phyloP scores from a whole-genome alignment of 2,797 vertebrate genomes.

The Acipenser oxyrinchus region DNA sequence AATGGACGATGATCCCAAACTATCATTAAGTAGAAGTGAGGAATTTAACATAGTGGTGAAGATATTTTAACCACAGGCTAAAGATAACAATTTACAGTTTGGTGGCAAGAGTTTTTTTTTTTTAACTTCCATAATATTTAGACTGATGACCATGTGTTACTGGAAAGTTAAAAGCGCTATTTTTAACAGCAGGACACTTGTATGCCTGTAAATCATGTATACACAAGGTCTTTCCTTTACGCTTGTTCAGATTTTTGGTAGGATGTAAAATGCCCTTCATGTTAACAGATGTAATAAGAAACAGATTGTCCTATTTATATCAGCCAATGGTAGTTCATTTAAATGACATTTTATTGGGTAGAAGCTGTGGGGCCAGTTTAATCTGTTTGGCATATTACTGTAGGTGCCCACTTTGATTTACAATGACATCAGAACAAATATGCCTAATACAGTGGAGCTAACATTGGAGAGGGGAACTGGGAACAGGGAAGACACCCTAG shows the following conservation, averaged over 20 bases:
- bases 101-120: slow-evolving; percentile 47
- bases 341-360: no score
- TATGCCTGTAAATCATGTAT: slow-evolving; percentile 35
- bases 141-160: slow-evolving; percentile 35
- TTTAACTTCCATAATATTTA: slow-evolving; percentile 43
- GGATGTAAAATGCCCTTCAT: slow-evolving; percentile 35
- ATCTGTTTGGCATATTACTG: no score
- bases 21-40: slow-evolving; percentile 36
- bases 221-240: slow-evolving; percentile 23
- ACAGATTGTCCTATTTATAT: no score
- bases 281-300: no score
- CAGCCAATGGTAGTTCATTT: no score
- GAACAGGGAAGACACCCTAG: no score
- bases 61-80: slow-evolving; percentile 33
- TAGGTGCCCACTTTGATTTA: no score
- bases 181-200: slow-evolving; percentile 41
- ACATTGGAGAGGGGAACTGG: no score
- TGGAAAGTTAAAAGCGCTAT: slow-evolving; percentile 29
- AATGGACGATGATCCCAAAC: slow-evolving; percentile 24
- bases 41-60: slow-evolving; percentile 53
- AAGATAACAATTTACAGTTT: slow-evolving; percentile 49
- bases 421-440: no score
- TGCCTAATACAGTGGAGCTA: no score
- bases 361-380: no score
- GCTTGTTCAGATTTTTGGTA: slow-evolving; percentile 33